These are phyloP conservation scores for Nemoura dubitans DNA, from an alignment of 2,888 invertebrate genomes.

Conservation along the genomic window DNA sequence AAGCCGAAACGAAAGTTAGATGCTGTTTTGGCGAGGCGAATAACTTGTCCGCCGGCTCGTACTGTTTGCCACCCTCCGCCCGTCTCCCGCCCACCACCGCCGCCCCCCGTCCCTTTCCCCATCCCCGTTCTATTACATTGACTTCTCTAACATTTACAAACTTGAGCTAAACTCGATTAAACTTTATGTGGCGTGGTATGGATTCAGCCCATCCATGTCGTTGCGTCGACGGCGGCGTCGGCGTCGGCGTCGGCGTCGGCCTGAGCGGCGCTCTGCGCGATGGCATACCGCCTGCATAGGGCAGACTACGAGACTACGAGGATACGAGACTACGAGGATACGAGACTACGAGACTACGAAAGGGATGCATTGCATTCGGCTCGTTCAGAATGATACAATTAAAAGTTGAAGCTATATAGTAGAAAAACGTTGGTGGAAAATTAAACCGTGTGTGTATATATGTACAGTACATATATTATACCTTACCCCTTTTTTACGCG, in stretches of 20 bases:
- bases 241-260: no score
- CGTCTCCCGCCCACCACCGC: not conserved
- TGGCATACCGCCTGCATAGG: not conserved
- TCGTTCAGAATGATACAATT: not conserved
- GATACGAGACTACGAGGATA: not conserved
- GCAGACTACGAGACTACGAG: not conserved
- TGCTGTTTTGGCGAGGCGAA: not conserved
- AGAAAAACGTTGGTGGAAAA: not conserved
- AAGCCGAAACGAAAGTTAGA: not conserved
- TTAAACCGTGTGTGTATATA: not conserved
- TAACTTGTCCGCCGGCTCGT: not conserved
- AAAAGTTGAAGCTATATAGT: not conserved
- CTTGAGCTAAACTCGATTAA: constrained; percentile 12
- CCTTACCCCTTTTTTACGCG: not conserved
- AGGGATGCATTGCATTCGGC: not conserved
- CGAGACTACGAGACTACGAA: not conserved
- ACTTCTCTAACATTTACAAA: constrained; percentile 12
- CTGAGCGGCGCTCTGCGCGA: no score
- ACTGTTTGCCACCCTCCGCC: not conserved
- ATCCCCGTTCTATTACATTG: not conserved
- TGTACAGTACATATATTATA: no score
- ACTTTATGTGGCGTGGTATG: not conserved
- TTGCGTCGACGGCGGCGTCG: not conserved
- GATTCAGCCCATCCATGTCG: constrained; percentile 7
- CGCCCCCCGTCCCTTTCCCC: not conserved